Conservation (phyloP, 2,113 vertebrate genomes). For the Carassius auratus region DNA sequence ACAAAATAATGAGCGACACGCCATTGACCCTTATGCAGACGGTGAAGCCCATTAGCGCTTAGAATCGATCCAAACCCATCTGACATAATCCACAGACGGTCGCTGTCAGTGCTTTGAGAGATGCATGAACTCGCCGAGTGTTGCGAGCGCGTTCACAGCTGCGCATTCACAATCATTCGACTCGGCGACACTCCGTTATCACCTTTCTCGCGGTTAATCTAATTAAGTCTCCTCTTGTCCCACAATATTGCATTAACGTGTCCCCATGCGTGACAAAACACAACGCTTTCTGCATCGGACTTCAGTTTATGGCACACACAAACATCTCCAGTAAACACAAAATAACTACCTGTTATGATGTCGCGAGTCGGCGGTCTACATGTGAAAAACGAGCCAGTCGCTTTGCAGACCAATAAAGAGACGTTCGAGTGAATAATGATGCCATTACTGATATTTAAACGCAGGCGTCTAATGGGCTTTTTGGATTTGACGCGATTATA, state of each 20-base stretch:
- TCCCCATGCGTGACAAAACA: not conserved
- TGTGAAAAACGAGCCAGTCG: not conserved
- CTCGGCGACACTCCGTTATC: not conserved
- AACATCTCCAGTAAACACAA: not conserved
- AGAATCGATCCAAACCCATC: constrained; percentile 16
- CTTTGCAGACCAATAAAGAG: constrained; percentile 21
- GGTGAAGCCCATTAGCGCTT: constrained; percentile 2
- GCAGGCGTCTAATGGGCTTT: not conserved
- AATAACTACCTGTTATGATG: constrained; percentile 49
- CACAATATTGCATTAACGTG: not conserved
- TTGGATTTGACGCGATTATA: constrained; percentile 5
- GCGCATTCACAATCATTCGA: not conserved
- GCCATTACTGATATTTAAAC: not conserved
- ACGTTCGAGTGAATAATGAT: not conserved
- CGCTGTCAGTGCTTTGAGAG: constrained; percentile 10
- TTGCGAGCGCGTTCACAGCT: constrained; percentile 21
- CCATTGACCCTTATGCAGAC: not conserved
- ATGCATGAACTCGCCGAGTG: constrained; percentile 22
- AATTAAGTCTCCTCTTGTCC: not conserved
- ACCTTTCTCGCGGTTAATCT: not conserved
- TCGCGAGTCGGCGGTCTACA: constrained; percentile 5
- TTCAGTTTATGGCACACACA: too few relatives aligned
- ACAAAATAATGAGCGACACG: constrained; percentile 18
- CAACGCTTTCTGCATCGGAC: not conserved
- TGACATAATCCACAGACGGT: constrained; percentile 26